Percentiles rank a stretch among this genome's conserved stretches.
These are phyloP conservation scores for Temnothorax unifasciatus DNA, from an alignment of 2,888 invertebrate genomes.

Conservation along the genomic window DNA sequence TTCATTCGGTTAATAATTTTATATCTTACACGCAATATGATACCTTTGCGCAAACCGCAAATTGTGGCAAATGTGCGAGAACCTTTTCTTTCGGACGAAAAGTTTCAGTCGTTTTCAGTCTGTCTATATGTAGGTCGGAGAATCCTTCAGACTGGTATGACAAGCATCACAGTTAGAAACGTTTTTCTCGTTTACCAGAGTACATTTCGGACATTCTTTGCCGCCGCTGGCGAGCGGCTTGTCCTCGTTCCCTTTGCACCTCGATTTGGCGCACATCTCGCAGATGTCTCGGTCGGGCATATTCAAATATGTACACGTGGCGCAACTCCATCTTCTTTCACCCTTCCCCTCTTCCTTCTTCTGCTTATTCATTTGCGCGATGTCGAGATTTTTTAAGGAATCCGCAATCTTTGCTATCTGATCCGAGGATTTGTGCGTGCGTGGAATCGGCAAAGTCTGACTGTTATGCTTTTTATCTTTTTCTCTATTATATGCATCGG, in stretches of 20 bases:
- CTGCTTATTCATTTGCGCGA: slow-evolving; percentile 85
- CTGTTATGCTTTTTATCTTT: slow-evolving; percentile 75
- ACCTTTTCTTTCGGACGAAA: not conserved
- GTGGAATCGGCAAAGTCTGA: slow-evolving; percentile 75
- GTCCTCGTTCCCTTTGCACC: slow-evolving; percentile 88
- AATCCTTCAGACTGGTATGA: slow-evolving; percentile 90
- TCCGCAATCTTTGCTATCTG: slow-evolving; percentile 71
- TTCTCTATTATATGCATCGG: slow-evolving; percentile 62
- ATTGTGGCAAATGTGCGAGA: not conserved
- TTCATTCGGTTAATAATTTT: not conserved
- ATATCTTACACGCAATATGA: slow-evolving; percentile 13
- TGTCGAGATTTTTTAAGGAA: slow-evolving; percentile 81
- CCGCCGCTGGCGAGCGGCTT: slow-evolving; percentile 91
- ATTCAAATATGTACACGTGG: slow-evolving; percentile 91
- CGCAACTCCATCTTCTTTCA: slow-evolving; percentile 90
- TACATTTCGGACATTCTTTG: slow-evolving; percentile 92
- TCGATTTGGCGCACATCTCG: slow-evolving; percentile 92
- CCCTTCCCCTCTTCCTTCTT: slow-evolving; percentile 82
- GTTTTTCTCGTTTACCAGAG: slow-evolving; percentile 91
- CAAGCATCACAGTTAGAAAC: slow-evolving; percentile 91
- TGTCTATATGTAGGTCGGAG: slow-evolving; percentile 90
- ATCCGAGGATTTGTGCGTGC: slow-evolving; percentile 70
- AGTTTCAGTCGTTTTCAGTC: slow-evolving; percentile 22
- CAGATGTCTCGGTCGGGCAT: slow-evolving; percentile 88
- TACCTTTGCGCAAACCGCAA: not conserved